These are phyloP conservation scores for Loriculus beryllinus DNA, from an alignment of 2,797 vertebrate genomes.

Conservation along the genomic window DNA sequence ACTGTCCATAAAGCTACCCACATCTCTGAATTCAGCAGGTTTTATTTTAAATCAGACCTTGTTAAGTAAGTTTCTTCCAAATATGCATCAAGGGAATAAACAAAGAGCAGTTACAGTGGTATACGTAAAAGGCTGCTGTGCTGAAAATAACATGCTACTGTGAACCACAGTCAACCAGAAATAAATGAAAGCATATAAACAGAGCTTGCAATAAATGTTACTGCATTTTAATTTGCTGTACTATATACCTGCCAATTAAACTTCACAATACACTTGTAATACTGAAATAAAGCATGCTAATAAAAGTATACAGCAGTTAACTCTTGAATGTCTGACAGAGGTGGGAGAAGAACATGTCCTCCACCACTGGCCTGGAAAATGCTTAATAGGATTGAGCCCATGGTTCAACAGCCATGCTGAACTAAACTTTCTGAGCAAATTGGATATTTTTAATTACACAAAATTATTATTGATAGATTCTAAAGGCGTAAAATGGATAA, in stretches of 20 bases:
- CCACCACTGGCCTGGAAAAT: background rate
- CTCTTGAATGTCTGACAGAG: background rate
- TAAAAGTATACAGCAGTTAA: background rate
- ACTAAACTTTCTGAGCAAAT: background rate
- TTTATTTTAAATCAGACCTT: background rate
- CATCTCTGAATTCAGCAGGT: background rate
- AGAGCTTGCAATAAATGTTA: background rate
- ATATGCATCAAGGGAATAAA: background rate
- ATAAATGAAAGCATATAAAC: background rate
- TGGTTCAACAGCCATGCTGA: background rate
- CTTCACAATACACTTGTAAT: background rate
- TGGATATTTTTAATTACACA: background rate
- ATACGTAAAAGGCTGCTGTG: background rate
- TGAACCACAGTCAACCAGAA: background rate
- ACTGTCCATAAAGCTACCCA: background rate
- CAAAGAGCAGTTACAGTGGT: background rate
- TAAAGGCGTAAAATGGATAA: background rate
- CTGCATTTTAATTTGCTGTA: background rate
- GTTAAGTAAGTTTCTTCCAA: background rate
- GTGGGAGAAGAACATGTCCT: background rate
- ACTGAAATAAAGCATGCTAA: conserved; percentile 8
- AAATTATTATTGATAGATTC: background rate
- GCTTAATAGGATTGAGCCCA: background rate
- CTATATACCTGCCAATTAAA: conserved; percentile 44
- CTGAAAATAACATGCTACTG: background rate